These are phyloP conservation scores for Nilaparvata lugens DNA, from an alignment of 1,140 invertebrate species.

Conservation along the genomic window DNA sequence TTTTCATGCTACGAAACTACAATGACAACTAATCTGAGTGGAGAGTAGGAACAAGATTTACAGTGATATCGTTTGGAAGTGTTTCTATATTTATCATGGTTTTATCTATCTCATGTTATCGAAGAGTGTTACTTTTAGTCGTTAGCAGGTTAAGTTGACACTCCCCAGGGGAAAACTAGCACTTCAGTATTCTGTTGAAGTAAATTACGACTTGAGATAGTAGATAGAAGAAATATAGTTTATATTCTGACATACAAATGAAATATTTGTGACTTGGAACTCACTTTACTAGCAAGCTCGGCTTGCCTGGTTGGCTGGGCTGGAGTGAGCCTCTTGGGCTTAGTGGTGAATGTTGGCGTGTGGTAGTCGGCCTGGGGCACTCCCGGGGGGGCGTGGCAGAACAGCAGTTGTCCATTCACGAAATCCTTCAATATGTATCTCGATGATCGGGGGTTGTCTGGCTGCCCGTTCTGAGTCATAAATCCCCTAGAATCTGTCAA, in stretches of 20 bases:
- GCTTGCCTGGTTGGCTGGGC: not conserved
- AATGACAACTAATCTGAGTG: too few species aligned
- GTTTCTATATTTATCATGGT: too few species aligned
- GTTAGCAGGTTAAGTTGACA: too few species aligned
- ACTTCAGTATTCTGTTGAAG: too few species aligned
- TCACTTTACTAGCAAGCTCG: constrained; percentile 14
- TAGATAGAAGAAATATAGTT: too few species aligned
- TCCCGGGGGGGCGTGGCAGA: constrained; percentile 77
- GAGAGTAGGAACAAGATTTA: too few species aligned
- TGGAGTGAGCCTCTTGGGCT: constrained; percentile 2
- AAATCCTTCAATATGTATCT: constrained; percentile 90
- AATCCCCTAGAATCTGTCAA: constrained; percentile 75
- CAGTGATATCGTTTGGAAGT: too few species aligned
- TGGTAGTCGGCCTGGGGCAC: constrained; percentile 58
- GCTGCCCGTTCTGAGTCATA: constrained; percentile 91
- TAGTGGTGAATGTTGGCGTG: constrained; percentile 35
- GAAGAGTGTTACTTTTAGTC: too few species aligned
- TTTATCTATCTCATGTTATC: too few species aligned
- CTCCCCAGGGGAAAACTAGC: too few species aligned
- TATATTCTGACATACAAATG: not conserved
- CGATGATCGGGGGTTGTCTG: constrained; percentile 83
- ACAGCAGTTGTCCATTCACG: constrained; percentile 78
- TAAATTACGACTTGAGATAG: too few species aligned
- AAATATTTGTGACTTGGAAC: not conserved
- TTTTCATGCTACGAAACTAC: too few species aligned